phyloP scores from a whole-genome alignment of 2,113 vertebrate genomes.

The Bubalus kerabau region DNA sequence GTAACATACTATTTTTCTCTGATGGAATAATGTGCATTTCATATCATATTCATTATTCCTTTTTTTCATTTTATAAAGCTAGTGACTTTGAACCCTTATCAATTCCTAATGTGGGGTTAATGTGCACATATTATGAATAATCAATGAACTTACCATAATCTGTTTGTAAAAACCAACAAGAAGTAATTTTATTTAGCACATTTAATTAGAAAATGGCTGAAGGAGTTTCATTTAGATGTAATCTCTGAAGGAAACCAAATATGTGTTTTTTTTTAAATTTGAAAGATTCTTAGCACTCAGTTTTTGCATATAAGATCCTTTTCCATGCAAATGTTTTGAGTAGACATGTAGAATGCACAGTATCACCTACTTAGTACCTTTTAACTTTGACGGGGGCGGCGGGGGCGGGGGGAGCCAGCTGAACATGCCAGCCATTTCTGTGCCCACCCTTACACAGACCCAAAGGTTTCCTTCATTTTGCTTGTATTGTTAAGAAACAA shows the following conservation, averaged over 20 bases:
- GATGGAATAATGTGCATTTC: not conserved
- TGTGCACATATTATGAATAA: constrained; percentile 14
- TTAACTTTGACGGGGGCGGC: not conserved
- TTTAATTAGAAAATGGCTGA: constrained; percentile 31
- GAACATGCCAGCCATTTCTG: not conserved
- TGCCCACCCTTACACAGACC: not conserved
- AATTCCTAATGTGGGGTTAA: not conserved
- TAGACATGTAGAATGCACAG: constrained; percentile 37
- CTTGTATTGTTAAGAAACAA: not conserved
- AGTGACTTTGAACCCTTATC: not conserved
- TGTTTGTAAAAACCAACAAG: constrained; percentile 27
- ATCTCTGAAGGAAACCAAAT: constrained; percentile 11
- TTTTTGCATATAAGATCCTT: constrained; percentile 55
- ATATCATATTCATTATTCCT: not conserved
- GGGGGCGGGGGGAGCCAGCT: not conserved
- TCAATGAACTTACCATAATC: not conserved
- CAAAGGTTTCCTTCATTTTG: not conserved
- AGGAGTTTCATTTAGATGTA: constrained; percentile 41
- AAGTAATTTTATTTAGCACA: constrained; percentile 42
- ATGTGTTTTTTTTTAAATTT: not conserved
- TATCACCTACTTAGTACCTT: constrained; percentile 31
- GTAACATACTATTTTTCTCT: not conserved
- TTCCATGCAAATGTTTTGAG: constrained; percentile 50
- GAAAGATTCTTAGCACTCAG: not conserved
- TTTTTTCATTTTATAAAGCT: constrained; percentile 1